These are phyloP conservation scores for Mamestra brassicae DNA, from an alignment of 2,888 invertebrate genomes.

Conservation along the genomic window DNA sequence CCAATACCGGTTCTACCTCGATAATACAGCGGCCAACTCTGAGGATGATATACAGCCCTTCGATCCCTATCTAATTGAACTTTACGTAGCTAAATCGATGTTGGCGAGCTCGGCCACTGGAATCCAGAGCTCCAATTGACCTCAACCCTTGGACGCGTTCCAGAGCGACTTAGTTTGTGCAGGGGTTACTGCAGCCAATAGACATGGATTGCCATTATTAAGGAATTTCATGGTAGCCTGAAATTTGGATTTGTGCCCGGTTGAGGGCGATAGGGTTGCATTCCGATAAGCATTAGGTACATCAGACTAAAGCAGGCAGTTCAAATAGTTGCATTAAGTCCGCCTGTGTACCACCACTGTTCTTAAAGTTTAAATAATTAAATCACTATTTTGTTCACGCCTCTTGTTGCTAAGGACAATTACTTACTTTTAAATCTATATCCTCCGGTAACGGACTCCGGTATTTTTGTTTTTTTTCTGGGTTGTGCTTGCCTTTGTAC, in stretches of 20 bases:
- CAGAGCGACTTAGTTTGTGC: constrained; percentile 14
- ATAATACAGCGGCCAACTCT: constrained; percentile 5
- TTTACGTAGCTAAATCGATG: constrained; percentile 31
- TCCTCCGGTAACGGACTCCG: too few relatives aligned
- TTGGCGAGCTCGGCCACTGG: constrained; percentile 30
- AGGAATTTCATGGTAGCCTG: not conserved
- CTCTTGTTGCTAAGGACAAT: too few relatives aligned
- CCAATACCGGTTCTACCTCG: not conserved
- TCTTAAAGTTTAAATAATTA: too few relatives aligned
- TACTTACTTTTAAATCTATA: too few relatives aligned
- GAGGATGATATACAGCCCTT: constrained; percentile 18
- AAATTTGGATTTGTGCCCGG: not conserved
- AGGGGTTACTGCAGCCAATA: not conserved
- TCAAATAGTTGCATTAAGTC: too few relatives aligned
- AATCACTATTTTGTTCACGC: too few relatives aligned
- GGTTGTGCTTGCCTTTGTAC: too few relatives aligned
- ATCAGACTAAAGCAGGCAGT: too few relatives aligned
- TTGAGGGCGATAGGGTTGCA: too few relatives aligned
- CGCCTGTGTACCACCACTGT: too few relatives aligned
- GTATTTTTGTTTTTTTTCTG: too few relatives aligned
- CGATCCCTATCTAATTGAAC: constrained; percentile 38
- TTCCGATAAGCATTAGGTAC: too few relatives aligned
- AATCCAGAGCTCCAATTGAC: constrained; percentile 25
- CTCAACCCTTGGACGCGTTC: constrained; percentile 38
- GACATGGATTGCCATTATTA: not conserved